Evolutionary conservation across 2,888 invertebrate genomes (phyloP).

Genomic region (Ryuthela nishihirai): DNA sequence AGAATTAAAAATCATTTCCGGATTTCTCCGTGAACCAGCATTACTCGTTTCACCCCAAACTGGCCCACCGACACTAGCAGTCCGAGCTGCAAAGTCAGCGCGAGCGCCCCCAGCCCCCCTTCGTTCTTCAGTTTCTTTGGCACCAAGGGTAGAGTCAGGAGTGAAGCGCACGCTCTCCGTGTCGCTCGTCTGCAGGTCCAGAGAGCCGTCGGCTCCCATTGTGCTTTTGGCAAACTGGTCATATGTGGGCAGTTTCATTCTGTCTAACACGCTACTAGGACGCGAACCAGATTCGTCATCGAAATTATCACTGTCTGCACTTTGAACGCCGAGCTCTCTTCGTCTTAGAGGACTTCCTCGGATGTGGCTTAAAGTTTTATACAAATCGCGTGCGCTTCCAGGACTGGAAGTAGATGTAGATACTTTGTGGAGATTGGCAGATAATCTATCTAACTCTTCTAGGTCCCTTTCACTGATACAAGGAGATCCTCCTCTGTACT

Average conservation of each 20-base stretch:
- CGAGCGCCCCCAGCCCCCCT: too few species aligned
- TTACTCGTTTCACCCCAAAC: too few species aligned
- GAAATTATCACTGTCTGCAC: constrained; percentile 3
- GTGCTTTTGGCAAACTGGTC: constrained; percentile 18
- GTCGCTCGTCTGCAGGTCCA: background rate
- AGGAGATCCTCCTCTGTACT: constrained; percentile 69
- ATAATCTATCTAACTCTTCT: constrained; percentile 58
- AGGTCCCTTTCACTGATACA: constrained; percentile 73
- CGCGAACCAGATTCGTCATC: constrained; percentile 1
- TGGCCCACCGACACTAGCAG: too few species aligned
- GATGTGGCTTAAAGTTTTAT: constrained; percentile 19
- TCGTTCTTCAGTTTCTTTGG: constrained; percentile 12
- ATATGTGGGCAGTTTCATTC: constrained; percentile 13
- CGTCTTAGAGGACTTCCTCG: constrained; percentile 21
- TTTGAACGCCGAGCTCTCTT: background rate
- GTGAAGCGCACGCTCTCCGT: constrained; percentile 15
- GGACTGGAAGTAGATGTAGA: constrained; percentile 5
- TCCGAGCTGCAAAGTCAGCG: too few species aligned
- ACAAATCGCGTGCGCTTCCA: constrained; percentile 11
- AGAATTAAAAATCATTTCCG: too few species aligned
- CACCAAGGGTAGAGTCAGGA: constrained; percentile 14
- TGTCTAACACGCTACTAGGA: too few species aligned
- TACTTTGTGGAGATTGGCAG: constrained; percentile 31
- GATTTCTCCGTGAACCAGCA: too few species aligned
- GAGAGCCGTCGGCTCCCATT: background rate